These are phyloP conservation scores for Eulacestoma nigropectus DNA, from an alignment of 2,113 vertebrate genomes.

Conservation along the genomic window DNA sequence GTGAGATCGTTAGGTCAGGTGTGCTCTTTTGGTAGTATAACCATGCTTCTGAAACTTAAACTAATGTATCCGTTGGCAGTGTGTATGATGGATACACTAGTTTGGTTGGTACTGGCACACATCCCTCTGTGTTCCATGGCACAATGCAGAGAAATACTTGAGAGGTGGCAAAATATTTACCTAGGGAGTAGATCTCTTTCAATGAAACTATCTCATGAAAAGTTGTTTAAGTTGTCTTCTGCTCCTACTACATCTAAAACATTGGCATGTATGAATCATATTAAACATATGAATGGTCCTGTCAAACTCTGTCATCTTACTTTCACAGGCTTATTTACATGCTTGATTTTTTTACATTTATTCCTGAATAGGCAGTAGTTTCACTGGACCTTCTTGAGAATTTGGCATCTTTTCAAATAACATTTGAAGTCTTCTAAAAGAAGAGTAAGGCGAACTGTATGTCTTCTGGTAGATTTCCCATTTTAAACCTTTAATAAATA, in stretches of 20 bases:
- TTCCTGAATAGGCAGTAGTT: not conserved
- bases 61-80: not conserved
- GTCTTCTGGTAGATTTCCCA: not conserved
- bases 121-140: not conserved
- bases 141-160: not conserved
- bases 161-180: not conserved
- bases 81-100: not conserved
- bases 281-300: fast-evolving
- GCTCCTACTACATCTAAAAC: not conserved
- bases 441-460: not conserved
- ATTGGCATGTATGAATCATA: not conserved
- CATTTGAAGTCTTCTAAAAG: not conserved
- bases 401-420: not conserved
- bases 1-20: not conserved
- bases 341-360: not conserved
- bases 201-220: not conserved
- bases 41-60: not conserved
- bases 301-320: not conserved
- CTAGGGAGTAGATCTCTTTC: not conserved
- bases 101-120: not conserved
- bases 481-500: not conserved
- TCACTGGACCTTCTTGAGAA: not conserved
- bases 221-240: not conserved
- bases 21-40: not conserved
- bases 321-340: not conserved